Evolutionary conservation across 2,113 vertebrate species (phyloP).

Genomic region (Brachyhypopomus occidentalis): DNA sequence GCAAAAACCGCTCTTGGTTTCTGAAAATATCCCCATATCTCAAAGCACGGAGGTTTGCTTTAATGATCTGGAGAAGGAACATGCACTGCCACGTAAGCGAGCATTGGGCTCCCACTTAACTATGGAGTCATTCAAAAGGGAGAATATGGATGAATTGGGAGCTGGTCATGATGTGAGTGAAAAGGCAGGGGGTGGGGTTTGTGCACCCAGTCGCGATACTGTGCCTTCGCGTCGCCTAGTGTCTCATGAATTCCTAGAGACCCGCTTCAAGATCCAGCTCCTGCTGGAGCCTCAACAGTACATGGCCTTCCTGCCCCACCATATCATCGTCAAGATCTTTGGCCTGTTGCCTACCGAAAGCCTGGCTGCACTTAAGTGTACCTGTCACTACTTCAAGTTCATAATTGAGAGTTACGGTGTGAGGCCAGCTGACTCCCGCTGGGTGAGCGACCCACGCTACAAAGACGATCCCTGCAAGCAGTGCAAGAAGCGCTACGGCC

Average conservation of each 20-base stretch:
- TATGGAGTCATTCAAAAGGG: conserved; percentile 34
- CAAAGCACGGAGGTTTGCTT: conserved; percentile 7
- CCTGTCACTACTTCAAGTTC: conserved; percentile 89
- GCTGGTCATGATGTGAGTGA: neutral
- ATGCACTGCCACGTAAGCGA: neutral
- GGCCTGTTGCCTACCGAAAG: conserved; percentile 85
- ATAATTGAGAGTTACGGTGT: conserved; percentile 90
- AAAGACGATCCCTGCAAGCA: conserved; percentile 95
- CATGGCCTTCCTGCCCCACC: conserved; percentile 88
- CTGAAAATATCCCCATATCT: conserved; percentile 20
- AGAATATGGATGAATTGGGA: conserved; percentile 10
- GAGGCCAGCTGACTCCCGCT: conserved; percentile 89
- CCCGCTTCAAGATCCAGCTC: conserved; percentile 89
- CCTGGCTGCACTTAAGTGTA: conserved; percentile 91
- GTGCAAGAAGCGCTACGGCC: conserved; percentile 88
- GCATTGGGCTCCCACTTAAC: neutral
- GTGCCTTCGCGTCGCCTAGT: conserved; percentile 74
- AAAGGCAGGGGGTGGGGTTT: conserved; percentile 27
- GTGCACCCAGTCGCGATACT: conserved; percentile 55
- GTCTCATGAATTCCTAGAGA: conserved; percentile 87
- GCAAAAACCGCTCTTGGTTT: conserved; percentile 5
- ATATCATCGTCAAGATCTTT: conserved; percentile 89
- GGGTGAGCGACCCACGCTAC: conserved; percentile 94
- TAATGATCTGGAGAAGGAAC: conserved; percentile 23
- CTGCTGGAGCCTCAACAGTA: conserved; percentile 91